Percentiles rank a stretch among this genome's conserved stretches.
Evolutionary conservation across 2,888 invertebrate genomes (phyloP).

Genomic region (Drosophila paucipuncta): DNA sequence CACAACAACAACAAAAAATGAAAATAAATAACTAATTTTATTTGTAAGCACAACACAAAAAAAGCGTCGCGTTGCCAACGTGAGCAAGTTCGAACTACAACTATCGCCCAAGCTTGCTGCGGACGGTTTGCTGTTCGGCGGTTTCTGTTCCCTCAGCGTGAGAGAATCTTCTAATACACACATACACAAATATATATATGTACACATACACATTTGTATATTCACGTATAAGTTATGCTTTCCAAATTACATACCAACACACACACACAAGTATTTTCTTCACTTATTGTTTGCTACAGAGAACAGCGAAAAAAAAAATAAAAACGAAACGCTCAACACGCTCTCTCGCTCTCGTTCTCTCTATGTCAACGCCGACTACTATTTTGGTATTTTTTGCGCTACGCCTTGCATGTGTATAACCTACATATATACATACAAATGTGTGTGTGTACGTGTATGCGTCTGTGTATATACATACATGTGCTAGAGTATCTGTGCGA

Average conservation of each 20-base stretch:
- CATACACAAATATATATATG: constrained; percentile 25
- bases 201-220: constrained; percentile 2
- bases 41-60: constrained; percentile 25
- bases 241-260: constrained; percentile 40
- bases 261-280: constrained; percentile 51
- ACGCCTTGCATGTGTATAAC: constrained; percentile 61
- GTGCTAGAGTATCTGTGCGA: constrained; percentile 33
- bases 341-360: constrained; percentile 31
- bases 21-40: constrained; percentile 56
- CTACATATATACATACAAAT: constrained; percentile 32
- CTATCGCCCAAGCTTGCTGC: constrained; percentile 55
- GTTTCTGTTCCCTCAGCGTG: constrained; percentile 49
- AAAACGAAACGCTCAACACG: constrained; percentile 25
- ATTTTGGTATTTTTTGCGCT: constrained; percentile 69
- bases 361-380: constrained; percentile 66
- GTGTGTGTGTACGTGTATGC: constrained; percentile 2
- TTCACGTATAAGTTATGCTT: constrained; percentile 48
- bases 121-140: constrained; percentile 35
- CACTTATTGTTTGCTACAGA: constrained; percentile 66
- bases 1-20: constrained; percentile 37
- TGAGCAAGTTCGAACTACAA: constrained; percentile 63
- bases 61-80: constrained; percentile 55
- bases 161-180: constrained; percentile 65
- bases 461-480: not conserved
- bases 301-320: constrained; percentile 49